Conservation (phyloP, 2,113 vertebrate species). For the Hemiscyllium ocellatum region DNA sequence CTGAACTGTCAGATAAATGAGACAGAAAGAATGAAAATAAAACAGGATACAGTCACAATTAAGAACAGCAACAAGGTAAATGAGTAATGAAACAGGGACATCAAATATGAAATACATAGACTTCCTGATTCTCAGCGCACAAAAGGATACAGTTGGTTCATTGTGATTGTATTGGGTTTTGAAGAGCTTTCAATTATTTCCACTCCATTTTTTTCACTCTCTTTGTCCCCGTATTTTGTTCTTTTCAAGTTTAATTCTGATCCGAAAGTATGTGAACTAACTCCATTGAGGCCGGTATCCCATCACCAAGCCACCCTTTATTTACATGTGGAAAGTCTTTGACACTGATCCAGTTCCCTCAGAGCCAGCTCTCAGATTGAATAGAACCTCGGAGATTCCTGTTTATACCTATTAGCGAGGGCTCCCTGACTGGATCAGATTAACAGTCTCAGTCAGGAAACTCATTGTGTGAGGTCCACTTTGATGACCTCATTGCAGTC, state of each 20-base stretch:
- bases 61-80: not conserved
- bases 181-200: not conserved
- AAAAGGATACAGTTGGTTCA: not conserved
- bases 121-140: not conserved
- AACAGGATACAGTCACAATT: not conserved
- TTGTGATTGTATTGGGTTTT: not conserved
- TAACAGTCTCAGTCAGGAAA: no score
- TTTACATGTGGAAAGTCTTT: no score
- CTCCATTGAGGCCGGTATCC: no score
- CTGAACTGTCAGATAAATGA: slow-evolving; percentile 3
- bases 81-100: not conserved
- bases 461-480: no score
- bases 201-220: not conserved
- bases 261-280: not conserved
- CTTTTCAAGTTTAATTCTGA: not conserved
- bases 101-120: not conserved
- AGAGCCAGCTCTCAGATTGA: no score
- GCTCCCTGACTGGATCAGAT: no score
- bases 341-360: no score
- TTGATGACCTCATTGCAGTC: no score
- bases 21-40: not conserved
- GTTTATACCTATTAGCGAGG: no score
- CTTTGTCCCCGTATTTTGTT: not conserved
- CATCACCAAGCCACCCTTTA: no score
- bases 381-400: no score